Conservation (phyloP, 2,113 vertebrate genomes). For the Rousettus leschenaultii region DNA sequence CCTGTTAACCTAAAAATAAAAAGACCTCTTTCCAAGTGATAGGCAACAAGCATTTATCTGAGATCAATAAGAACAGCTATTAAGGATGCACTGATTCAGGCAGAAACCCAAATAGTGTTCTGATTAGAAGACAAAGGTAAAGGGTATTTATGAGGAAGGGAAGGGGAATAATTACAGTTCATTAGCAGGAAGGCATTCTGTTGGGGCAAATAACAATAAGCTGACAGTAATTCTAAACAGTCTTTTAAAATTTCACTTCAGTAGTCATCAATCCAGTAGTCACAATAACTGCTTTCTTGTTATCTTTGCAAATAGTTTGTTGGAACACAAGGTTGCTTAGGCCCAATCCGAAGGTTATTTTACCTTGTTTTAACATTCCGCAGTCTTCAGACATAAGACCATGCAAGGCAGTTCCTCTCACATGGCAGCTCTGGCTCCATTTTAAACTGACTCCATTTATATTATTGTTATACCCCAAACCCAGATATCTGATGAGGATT, state of each 20-base stretch:
- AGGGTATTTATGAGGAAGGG: not conserved
- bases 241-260: not conserved
- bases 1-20: not conserved
- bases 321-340: not conserved
- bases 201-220: no score
- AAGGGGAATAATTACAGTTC: not conserved
- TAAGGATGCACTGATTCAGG: not conserved
- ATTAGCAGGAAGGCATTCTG: not conserved
- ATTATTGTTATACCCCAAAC: not conserved
- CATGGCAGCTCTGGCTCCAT: not conserved
- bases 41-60: not conserved
- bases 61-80: not conserved
- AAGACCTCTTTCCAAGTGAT: not conserved
- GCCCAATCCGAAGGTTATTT: not conserved
- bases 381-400: not conserved
- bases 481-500: not conserved
- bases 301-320: not conserved
- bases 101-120: not conserved
- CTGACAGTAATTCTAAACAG: not conserved
- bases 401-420: not conserved
- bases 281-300: not conserved
- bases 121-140: not conserved
- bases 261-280: not conserved
- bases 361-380: not conserved
- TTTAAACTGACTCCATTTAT: not conserved